phyloP scores from a whole-genome alignment of 2,113 vertebrate species.

The Pristiophorus japonicus region DNA sequence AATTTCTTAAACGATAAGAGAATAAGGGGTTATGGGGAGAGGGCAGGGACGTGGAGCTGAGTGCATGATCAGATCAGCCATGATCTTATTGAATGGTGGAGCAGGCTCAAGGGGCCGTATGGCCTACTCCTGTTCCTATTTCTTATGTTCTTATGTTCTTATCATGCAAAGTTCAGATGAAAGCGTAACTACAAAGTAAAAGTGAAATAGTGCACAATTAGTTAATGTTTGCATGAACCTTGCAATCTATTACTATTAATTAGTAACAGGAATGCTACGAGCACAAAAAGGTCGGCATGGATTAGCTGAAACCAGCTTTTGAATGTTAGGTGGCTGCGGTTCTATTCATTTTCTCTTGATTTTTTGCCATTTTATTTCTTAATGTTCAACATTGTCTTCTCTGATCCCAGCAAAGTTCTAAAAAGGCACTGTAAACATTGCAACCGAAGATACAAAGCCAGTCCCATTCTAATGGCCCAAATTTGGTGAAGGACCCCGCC shows the following conservation, averaged over 20 bases:
- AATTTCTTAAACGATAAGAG: too few relatives aligned
- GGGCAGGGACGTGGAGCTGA: too few relatives aligned
- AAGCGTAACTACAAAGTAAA: not conserved
- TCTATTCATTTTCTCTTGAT: not conserved
- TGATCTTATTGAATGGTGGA: too few relatives aligned
- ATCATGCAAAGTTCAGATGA: not conserved
- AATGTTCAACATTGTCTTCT: not conserved
- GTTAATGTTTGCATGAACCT: not conserved
- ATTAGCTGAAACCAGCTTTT: constrained; percentile 14
- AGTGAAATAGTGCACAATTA: not conserved
- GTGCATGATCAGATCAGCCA: too few relatives aligned
- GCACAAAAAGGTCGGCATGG: not conserved
- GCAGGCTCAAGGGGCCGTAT: too few relatives aligned
- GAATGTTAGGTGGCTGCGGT: not conserved
- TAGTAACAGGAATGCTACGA: not conserved
- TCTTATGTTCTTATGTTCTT: too few relatives aligned
- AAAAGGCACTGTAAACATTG: not conserved
- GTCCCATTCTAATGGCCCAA: too few relatives aligned
- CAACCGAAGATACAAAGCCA: not conserved
- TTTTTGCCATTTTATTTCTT: constrained; percentile 15
- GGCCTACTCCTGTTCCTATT: too few relatives aligned
- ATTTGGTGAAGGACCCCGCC: too few relatives aligned
- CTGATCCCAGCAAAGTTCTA: not conserved
- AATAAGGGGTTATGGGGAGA: too few relatives aligned
- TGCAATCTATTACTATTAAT: not conserved